A percentile compares a stretch with the other conserved stretches of the same genome.
These are phyloP conservation scores for Ochotona curzoniae DNA, from an alignment of 2,113 vertebrate genomes.

Conservation along the genomic window DNA sequence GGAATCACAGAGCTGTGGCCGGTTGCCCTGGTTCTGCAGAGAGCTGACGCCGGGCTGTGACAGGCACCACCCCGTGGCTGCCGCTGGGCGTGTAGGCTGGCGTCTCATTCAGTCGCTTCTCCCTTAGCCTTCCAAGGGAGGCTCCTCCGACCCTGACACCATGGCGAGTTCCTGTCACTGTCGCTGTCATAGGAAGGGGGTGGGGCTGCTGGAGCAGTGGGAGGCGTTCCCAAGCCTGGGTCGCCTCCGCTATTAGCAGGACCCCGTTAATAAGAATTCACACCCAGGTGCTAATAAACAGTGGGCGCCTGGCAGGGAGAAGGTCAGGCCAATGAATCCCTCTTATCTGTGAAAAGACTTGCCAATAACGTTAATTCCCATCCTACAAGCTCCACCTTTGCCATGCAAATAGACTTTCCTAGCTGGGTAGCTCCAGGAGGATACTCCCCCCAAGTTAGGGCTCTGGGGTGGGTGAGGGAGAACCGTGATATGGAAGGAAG, in stretches of 20 bases:
- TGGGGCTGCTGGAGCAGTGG: neutral
- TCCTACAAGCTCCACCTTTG: slow-evolving; percentile 58
- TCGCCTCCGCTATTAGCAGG: slow-evolving; percentile 63
- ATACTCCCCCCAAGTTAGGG: neutral
- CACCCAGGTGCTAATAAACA: slow-evolving; percentile 73
- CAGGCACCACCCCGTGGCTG: neutral
- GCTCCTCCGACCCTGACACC: no score
- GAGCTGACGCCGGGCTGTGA: no score
- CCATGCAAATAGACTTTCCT: slow-evolving; percentile 73
- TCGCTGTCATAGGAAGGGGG: neutral
- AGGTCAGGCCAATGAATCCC: slow-evolving; percentile 16
- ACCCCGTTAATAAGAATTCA: slow-evolving; percentile 72
- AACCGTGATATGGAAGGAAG: neutral
- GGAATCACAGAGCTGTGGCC: no score
- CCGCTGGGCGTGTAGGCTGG: neutral
- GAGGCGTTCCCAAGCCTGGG: neutral
- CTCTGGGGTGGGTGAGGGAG: neutral
- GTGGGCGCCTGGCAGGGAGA: neutral
- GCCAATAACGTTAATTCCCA: slow-evolving; percentile 81
- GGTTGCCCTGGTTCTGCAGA: no score
- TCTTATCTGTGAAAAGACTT: slow-evolving; percentile 78
- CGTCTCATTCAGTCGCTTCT: no score
- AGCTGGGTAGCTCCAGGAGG: neutral
- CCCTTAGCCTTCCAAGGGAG: no score
- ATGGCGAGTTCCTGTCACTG: neutral